Conservation (phyloP, 2,797 vertebrate species). For the Sebastiscus tertius region DNA sequence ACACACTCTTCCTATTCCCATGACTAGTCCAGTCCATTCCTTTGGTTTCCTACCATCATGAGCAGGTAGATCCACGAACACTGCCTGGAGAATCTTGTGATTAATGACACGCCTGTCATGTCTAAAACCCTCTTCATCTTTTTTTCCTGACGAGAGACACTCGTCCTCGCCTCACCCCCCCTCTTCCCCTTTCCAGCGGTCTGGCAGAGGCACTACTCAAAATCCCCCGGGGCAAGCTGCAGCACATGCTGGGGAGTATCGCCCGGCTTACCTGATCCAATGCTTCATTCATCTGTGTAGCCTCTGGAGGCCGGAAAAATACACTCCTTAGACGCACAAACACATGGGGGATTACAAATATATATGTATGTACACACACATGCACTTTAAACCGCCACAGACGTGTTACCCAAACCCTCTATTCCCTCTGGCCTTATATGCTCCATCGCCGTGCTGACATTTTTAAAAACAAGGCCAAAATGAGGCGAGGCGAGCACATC, state of each 20-base stretch:
- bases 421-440: slow-evolving; percentile 17
- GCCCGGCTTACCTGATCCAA: slow-evolving; percentile 77
- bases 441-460: slow-evolving; percentile 2
- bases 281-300: slow-evolving; percentile 76
- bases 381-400: slow-evolving; percentile 25
- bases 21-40: slow-evolving; percentile 55
- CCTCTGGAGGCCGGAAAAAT: slow-evolving; percentile 73
- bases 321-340: slow-evolving; percentile 29
- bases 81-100: slow-evolving; percentile 65
- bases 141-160: slow-evolving; percentile 57
- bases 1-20: slow-evolving; percentile 42
- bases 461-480: slow-evolving; percentile 27
- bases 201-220: slow-evolving; percentile 58
- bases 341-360: slow-evolving; percentile 33
- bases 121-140: slow-evolving; percentile 70
- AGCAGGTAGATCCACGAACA: slow-evolving; percentile 53
- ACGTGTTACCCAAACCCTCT: not conserved
- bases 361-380: slow-evolving; percentile 21
- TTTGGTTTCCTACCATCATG: slow-evolving; percentile 53
- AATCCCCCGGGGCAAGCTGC: slow-evolving; percentile 72
- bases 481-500: slow-evolving; percentile 13
- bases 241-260: slow-evolving; percentile 70
- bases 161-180: slow-evolving; percentile 36
- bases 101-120: slow-evolving; percentile 74
- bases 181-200: slow-evolving; percentile 23